phyloP scores from a whole-genome alignment of 2,113 vertebrate species.

The Poecilia latipinna region DNA sequence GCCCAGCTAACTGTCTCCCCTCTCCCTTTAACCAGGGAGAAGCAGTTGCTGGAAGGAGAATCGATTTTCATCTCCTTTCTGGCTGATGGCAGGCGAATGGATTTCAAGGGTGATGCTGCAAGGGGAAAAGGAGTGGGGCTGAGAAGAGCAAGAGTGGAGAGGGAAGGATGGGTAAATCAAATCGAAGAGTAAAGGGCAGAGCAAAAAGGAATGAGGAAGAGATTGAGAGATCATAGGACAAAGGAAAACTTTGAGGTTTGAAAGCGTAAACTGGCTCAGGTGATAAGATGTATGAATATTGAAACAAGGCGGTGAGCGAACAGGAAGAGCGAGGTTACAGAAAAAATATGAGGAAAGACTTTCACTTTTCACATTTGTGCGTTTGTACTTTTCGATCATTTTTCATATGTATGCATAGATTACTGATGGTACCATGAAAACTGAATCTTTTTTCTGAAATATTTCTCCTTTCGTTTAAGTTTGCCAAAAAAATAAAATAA shows the following conservation, averaged over 20 bases:
- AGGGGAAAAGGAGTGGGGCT: conserved; percentile 37
- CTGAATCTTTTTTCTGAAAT: not conserved
- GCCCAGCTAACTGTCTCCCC: conserved; percentile 58
- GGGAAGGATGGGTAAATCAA: conserved; percentile 43
- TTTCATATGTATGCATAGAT: not conserved
- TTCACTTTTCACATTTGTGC: not conserved
- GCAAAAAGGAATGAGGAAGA: conserved; percentile 40
- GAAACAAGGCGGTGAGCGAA: conserved; percentile 18
- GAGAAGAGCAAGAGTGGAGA: conserved; percentile 10
- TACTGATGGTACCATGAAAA: not conserved
- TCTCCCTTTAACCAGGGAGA: conserved; percentile 64
- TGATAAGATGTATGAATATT: conserved; percentile 39
- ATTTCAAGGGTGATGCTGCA: conserved; percentile 73
- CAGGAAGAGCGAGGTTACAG: conserved; percentile 15
- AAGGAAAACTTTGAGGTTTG: conserved; percentile 58
- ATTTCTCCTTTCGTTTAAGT: not conserved
- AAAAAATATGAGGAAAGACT: not conserved
- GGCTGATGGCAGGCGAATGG: conserved; percentile 70
- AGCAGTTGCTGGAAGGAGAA: conserved; percentile 66
- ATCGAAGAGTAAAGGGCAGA: conserved; percentile 52
- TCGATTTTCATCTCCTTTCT: conserved; percentile 76
- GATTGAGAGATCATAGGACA: conserved; percentile 59
- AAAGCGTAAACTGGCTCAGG: conserved; percentile 41
- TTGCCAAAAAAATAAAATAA: too few species aligned
- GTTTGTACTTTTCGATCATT: not conserved